Evolutionary conservation across 2,888 invertebrate species (phyloP).

Genomic region (Nipponacmea schrenckii): DNA sequence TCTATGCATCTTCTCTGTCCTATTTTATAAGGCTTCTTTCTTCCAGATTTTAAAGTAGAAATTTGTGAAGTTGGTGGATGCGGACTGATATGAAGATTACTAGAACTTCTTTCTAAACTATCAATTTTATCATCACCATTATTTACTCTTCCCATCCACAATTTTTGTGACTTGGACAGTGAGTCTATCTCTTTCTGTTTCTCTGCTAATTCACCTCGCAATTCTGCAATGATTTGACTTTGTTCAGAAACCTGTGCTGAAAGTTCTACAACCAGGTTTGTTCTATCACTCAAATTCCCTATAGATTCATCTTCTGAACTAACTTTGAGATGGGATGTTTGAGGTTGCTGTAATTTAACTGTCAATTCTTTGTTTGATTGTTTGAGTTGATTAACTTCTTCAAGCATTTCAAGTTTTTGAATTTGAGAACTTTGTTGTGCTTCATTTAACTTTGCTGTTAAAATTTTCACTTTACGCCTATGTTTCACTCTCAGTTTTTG

Average conservation of each 20-base stretch:
- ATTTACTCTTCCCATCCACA: too few species aligned
- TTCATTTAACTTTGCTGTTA: not conserved
- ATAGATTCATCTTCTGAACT: not conserved
- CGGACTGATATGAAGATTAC: not conserved
- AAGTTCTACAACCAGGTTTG: not conserved
- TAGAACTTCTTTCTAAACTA: not conserved
- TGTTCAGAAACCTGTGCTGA: not conserved
- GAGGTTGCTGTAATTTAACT: not conserved
- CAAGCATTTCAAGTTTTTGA: not conserved
- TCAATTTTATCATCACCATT: too few species aligned
- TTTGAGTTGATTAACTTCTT: not conserved
- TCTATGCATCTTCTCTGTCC: not conserved
- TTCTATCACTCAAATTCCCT: not conserved
- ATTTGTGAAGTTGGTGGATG: not conserved
- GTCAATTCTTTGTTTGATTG: not conserved
- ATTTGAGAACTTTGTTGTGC: slow-evolving; percentile 2
- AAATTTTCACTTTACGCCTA: not conserved
- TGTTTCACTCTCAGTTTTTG: not conserved
- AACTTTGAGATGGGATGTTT: not conserved
- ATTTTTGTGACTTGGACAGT: not conserved
- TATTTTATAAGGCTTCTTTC: not conserved
- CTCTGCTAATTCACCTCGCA: not conserved
- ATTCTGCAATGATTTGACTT: not conserved
- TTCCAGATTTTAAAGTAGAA: not conserved
- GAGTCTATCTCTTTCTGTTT: not conserved